Evolutionary conservation across 2,888 invertebrate genomes (phyloP).

Genomic region (Minunthozetes semirufus): DNA sequence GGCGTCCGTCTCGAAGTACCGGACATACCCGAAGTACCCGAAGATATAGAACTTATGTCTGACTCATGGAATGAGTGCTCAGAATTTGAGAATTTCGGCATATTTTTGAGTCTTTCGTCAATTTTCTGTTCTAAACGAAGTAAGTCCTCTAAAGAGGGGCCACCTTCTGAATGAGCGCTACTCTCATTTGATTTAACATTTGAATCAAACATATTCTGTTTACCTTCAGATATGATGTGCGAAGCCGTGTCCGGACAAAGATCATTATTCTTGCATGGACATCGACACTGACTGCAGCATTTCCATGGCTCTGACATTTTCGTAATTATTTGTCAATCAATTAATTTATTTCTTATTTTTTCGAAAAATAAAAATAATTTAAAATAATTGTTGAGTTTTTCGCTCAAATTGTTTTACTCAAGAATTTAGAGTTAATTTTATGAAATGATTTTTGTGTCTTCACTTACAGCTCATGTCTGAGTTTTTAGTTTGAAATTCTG

Average conservation of each 20-base stretch:
- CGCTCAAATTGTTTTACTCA: too few relatives aligned
- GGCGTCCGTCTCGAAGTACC: not conserved
- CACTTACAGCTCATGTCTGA: too few relatives aligned
- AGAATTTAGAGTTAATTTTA: too few relatives aligned
- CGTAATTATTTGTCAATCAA: not conserved
- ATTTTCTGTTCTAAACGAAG: not conserved
- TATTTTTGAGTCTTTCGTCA: not conserved
- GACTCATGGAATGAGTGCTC: not conserved
- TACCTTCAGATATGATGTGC: not conserved
- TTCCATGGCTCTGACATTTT: constrained; percentile 17
- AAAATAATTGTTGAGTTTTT: too few relatives aligned
- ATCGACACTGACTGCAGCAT: not conserved
- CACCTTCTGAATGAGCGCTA: not conserved
- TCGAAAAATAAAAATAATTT: too few relatives aligned
- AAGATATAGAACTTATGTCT: not conserved
- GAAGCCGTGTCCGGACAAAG: not conserved
- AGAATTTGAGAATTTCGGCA: not conserved
- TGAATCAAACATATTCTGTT: not conserved
- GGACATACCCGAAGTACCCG: not conserved
- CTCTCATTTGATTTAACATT: not conserved
- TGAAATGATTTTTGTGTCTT: too few relatives aligned
- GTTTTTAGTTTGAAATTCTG: too few relatives aligned
- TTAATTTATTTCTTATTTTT: not conserved
- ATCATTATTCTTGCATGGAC: constrained; percentile 24
- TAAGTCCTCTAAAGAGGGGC: not conserved